Evolutionary conservation across 1,140 invertebrate genomes (phyloP), one percentile per base, ranked within the genome.

Genomic region (Rhagoletis zephyria): DNA sequence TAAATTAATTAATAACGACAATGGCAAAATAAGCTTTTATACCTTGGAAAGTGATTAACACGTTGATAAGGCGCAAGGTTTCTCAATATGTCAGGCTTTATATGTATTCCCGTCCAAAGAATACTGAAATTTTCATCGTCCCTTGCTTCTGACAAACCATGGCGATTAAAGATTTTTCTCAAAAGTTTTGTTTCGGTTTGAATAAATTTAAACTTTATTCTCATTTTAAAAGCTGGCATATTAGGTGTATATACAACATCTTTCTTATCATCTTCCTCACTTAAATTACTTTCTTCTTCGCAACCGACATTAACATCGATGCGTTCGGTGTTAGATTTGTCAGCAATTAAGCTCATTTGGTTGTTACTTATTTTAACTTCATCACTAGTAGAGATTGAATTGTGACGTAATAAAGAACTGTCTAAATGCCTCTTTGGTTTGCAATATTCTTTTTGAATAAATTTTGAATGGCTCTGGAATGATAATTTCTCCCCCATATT

Each of bases 21-120:
- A n/a, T 67, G 16, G 19, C n/a, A 14, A n/a, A 86, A 86, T 45
- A 30, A 87, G 45, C 2, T 10, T 85, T 70, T 64, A 91, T 93
- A 97, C 96, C 97, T 96, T 12, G 98, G 98, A 93, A 98, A 98
- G 94, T 98, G 98, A 93, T 98, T 98, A 48, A 98, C 96, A 92
- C 97, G 95, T 94, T 98, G 97, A 93, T 97, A 97, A 59, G 97
- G 95, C 74, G 96, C 94, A 88, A 98, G 93, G 77, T 95, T 95
- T 88, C 97, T 94, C 42, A 98, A 94, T 6, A 96, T 95, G 91
- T 98, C 97, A 59, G 97, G 97, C 92, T 98, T 98, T 5, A 97
- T 96, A 93, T 98, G 97, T 48, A 96, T 95, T 19, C 97, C 97
- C 70, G 97, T 97, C 98, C 98, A 98, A 19, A 98, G 90, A 48